Conservation (phyloP, 2,888 invertebrate species). For the Melolontha melolontha region DNA sequence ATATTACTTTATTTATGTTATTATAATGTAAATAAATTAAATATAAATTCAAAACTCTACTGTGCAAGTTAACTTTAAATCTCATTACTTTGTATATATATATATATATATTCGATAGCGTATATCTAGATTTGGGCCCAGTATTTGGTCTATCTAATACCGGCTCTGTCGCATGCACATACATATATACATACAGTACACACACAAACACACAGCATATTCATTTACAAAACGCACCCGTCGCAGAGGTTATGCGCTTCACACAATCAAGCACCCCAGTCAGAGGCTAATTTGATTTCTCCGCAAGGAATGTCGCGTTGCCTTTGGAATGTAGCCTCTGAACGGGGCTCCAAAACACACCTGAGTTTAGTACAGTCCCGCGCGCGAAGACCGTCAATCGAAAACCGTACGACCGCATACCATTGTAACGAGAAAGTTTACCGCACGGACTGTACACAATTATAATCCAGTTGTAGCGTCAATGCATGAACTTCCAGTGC, state of each 20-base stretch:
- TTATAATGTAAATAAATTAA: too few relatives aligned
- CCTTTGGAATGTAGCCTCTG: constrained; percentile 65
- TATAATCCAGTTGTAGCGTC: constrained; percentile 54
- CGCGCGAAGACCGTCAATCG: constrained; percentile 1
- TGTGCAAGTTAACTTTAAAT: too few relatives aligned
- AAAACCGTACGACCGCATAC: constrained; percentile 37
- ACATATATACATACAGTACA: not conserved
- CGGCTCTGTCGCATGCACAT: not conserved
- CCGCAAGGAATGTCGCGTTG: constrained; percentile 63
- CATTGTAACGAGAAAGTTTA: constrained; percentile 52
- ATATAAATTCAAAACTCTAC: too few relatives aligned
- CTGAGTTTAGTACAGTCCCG: constrained; percentile 64
- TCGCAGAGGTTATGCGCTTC: constrained; percentile 38
- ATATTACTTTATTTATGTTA: too few relatives aligned
- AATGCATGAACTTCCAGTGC: constrained; percentile 45
- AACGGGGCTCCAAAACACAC: constrained; percentile 64
- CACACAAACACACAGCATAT: constrained; percentile 6
- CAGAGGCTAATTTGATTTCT: constrained; percentile 61
- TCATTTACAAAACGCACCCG: constrained; percentile 36
- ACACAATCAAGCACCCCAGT: constrained; percentile 40
- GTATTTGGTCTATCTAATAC: not conserved
- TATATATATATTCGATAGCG: too few relatives aligned
- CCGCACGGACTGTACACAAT: constrained; percentile 56
- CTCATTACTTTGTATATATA: too few relatives aligned
- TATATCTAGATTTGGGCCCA: too few relatives aligned